Conservation (phyloP, 1,140 invertebrate species). For the Drosophila kepulauana region DNA sequence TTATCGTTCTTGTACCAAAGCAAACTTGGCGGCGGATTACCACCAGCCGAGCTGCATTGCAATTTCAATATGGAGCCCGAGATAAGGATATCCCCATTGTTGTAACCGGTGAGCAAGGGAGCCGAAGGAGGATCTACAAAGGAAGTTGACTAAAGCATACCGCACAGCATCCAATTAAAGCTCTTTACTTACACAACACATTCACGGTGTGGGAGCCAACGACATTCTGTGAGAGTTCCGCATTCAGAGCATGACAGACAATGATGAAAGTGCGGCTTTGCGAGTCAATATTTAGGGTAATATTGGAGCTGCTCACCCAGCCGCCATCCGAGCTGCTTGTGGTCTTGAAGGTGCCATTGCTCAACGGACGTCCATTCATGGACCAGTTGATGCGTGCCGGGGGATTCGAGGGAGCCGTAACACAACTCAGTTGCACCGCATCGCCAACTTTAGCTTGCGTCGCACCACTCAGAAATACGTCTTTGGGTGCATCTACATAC, state of each 20-base stretch:
- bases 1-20: slow-evolving; percentile 95
- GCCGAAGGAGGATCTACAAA: slow-evolving; percentile 94
- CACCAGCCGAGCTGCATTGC: slow-evolving; percentile 95
- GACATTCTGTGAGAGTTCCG: slow-evolving; percentile 93
- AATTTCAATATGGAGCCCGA: slow-evolving; percentile 94
- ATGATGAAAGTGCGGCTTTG: slow-evolving; percentile 91
- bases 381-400: slow-evolving; percentile 96
- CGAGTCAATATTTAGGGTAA: slow-evolving; percentile 91
- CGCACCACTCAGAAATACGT: slow-evolving; percentile 94
- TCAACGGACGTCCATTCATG: slow-evolving; percentile 90
- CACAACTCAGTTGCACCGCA: slow-evolving; percentile 93
- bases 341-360: slow-evolving; percentile 88
- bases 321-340: slow-evolving; percentile 90
- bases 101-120: slow-evolving; percentile 94
- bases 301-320: slow-evolving; percentile 95
- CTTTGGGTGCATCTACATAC: slow-evolving; percentile 92
- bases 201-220: slow-evolving; percentile 95
- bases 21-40: slow-evolving; percentile 95
- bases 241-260: slow-evolving; percentile 94
- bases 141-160: slow-evolving; percentile 9
- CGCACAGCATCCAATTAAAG: neutral
- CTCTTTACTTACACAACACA: slow-evolving; percentile 93
- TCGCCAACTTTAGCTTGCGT: slow-evolving; percentile 94
- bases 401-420: slow-evolving; percentile 96
- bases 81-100: slow-evolving; percentile 90